These are phyloP conservation scores for Galendromus occidentalis DNA, from an alignment of 1,140 invertebrate genomes.

Conservation along the genomic window DNA sequence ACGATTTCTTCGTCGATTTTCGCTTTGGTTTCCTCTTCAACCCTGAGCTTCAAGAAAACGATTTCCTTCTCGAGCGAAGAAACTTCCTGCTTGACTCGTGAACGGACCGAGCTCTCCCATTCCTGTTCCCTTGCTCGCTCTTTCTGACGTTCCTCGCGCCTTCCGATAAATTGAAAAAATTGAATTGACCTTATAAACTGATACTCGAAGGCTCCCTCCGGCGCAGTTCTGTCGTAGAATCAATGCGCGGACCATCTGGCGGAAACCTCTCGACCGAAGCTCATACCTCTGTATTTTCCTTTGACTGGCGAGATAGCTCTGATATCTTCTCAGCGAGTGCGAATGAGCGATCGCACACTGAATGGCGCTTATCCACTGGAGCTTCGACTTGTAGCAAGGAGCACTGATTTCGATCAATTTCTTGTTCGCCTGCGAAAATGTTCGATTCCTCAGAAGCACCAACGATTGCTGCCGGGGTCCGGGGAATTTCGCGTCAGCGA, in stretches of 20 bases:
- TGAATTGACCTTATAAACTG: too few species aligned
- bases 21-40: neutral
- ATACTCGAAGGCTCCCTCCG: too few species aligned
- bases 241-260: too few species aligned
- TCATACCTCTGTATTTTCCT: neutral
- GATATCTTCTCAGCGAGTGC: neutral
- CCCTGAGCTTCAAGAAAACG: neutral
- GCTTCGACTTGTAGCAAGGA: slow-evolving; percentile 4
- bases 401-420: neutral
- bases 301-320: slow-evolving; percentile 5
- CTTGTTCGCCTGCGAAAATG: neutral
- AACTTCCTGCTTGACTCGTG: neutral
- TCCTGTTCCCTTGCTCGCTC: neutral
- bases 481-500: too few species aligned
- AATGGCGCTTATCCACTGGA: slow-evolving; percentile 5
- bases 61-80: neutral
- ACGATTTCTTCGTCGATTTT: neutral
- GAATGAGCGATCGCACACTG: slow-evolving; percentile 9
- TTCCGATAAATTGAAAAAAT: neutral
- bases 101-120: neutral
- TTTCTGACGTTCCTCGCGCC: neutral
- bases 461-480: neutral
- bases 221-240: too few species aligned
- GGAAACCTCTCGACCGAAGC: neutral
- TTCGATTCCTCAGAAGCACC: neutral